These are phyloP conservation scores for Neodiprion fabricii DNA, from an alignment of 1,140 invertebrate genomes.

Conservation along the genomic window DNA sequence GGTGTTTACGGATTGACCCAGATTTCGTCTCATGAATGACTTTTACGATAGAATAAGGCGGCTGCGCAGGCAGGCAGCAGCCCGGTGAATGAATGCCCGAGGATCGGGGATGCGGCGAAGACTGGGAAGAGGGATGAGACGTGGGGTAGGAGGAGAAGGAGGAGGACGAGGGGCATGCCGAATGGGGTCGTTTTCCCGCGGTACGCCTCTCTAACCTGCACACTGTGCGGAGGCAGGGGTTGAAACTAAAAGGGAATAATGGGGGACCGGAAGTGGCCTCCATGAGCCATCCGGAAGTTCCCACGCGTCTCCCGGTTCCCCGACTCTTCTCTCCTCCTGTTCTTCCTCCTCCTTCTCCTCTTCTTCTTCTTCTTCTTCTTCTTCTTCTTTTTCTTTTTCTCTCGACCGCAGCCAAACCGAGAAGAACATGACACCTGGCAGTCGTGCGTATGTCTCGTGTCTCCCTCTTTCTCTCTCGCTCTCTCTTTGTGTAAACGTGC, in stretches of 20 bases:
- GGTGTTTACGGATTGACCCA: slow-evolving; percentile 31
- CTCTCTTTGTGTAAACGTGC: not conserved
- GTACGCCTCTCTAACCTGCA: not conserved
- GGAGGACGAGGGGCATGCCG: not conserved
- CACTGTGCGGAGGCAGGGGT: slow-evolving; percentile 14
- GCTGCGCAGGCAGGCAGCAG: slow-evolving; percentile 25
- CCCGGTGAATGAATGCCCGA: slow-evolving; percentile 32
- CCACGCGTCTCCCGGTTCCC: slow-evolving; percentile 1
- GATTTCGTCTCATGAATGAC: slow-evolving; percentile 40
- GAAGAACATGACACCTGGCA: slow-evolving; percentile 4
- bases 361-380: too few species aligned
- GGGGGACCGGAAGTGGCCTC: not conserved
- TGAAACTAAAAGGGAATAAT: slow-evolving; percentile 1
- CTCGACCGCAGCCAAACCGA: not conserved
- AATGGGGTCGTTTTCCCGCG: not conserved
- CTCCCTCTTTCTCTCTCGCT: not conserved
- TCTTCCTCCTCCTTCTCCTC: too few species aligned
- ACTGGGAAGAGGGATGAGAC: slow-evolving; percentile 1
- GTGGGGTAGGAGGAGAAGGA: not conserved
- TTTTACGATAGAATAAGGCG: slow-evolving; percentile 31
- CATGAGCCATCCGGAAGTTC: slow-evolving; percentile 3
- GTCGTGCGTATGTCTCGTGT: not conserved
- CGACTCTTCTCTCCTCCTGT: not conserved
- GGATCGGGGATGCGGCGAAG: slow-evolving; percentile 24
- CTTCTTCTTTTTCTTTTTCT: too few species aligned